A percentile compares a stretch with the other conserved stretches of the same genome.
Conservation (phyloP, 2,113 vertebrate genomes). For the Etia nguti region DNA sequence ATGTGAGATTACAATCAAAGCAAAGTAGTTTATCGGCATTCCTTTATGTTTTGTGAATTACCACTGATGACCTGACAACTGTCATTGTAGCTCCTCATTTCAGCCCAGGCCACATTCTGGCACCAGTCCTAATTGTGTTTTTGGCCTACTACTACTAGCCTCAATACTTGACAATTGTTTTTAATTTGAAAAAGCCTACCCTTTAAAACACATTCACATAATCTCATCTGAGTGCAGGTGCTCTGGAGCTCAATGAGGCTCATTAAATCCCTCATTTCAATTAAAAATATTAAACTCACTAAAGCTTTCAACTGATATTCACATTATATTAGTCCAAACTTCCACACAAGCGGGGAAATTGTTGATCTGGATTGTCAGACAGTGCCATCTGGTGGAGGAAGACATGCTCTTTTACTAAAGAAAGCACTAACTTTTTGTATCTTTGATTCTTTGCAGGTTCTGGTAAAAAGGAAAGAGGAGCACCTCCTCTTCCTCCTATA, state of each 20-base stretch:
- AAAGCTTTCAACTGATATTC: not conserved
- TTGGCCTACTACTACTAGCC: not conserved
- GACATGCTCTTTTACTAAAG: not conserved
- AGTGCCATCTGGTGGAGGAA: slow-evolving; percentile 6
- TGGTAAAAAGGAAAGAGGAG: slow-evolving; percentile 88
- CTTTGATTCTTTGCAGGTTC: slow-evolving; percentile 72
- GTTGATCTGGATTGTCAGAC: accelerated
- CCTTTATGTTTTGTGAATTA: not conserved
- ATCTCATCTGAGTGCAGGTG: no score
- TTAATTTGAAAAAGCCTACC: no score
- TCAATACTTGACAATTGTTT: no score
- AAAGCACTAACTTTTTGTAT: not conserved
- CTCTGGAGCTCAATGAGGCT: no score
- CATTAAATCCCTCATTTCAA: no score
- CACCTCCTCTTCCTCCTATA: slow-evolving; percentile 87
- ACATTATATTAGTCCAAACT: not conserved
- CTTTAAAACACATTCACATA: no score
- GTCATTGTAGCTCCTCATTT: not conserved
- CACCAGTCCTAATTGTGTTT: not conserved
- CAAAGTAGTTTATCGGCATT: not conserved
- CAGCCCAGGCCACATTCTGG: not conserved
- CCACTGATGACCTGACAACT: not conserved
- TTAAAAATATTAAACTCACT: not conserved
- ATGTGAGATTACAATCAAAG: not conserved
- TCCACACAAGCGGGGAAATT: not conserved